phyloP scores from a whole-genome alignment of 2,113 vertebrate genomes.

The Tyto alba region DNA sequence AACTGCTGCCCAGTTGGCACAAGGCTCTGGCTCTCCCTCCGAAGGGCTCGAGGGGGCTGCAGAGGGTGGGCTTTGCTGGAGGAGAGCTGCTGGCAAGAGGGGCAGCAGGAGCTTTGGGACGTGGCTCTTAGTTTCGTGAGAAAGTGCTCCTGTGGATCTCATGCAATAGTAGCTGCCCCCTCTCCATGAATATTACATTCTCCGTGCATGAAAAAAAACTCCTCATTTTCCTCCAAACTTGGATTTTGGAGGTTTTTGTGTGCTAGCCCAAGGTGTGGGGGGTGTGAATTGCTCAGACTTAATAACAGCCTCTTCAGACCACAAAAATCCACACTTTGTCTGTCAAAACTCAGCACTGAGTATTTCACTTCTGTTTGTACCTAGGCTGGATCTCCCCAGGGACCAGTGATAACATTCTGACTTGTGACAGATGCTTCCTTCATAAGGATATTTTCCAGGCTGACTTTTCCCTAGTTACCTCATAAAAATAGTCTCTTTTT shows the following conservation, averaged over 20 bases:
- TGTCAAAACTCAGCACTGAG: not conserved
- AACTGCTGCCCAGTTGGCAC: not conserved
- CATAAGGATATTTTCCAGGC: conserved; percentile 45
- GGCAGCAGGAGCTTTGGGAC: not conserved
- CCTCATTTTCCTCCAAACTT: not conserved
- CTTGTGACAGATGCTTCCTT: conserved; percentile 55
- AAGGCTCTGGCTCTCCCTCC: not conserved
- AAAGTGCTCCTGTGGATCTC: not conserved
- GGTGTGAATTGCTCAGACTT: not conserved
- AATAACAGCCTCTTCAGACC: not conserved
- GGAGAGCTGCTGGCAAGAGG: not conserved
- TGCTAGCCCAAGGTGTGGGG: not conserved
- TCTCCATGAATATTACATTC: not conserved
- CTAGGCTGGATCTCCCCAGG: not conserved
- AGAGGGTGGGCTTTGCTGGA: not conserved
- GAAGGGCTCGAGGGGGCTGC: accelerated
- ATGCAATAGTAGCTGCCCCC: not conserved
- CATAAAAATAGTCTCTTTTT: not conserved
- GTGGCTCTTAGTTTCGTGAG: not conserved
- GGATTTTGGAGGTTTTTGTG: not conserved
- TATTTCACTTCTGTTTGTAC: not conserved
- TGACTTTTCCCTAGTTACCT: conserved; percentile 6
- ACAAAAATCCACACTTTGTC: not conserved
- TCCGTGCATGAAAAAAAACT: accelerated
- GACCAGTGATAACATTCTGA: not conserved